Evolutionary conservation across 2,797 vertebrate species (phyloP).

Genomic region (Eleutherodactylus coqui): DNA sequence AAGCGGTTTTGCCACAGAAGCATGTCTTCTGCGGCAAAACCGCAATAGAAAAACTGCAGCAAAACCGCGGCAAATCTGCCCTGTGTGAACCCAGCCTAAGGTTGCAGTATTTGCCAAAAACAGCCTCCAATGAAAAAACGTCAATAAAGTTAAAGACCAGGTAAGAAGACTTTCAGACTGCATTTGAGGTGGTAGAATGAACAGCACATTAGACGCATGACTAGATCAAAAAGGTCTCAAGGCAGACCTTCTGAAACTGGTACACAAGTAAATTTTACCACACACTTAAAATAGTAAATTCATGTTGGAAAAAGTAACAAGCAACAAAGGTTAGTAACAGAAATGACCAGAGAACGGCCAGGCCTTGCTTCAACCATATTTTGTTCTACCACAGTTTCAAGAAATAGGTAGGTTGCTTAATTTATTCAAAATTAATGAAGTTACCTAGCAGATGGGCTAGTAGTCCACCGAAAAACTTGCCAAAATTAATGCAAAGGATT

Average conservation of each 20-base stretch:
- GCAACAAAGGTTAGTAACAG: slow-evolving; percentile 71
- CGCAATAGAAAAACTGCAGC: no score
- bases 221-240: slow-evolving; percentile 55
- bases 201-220: slow-evolving; percentile 57
- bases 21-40: no score
- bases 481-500: background rate
- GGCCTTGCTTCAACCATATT: background rate
- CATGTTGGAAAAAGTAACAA: slow-evolving; percentile 78
- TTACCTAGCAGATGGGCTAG: slow-evolving; percentile 1
- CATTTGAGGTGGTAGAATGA: slow-evolving; percentile 43
- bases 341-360: slow-evolving; percentile 46
- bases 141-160: slow-evolving; percentile 27
- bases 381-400: slow-evolving; percentile 12
- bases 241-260: slow-evolving; percentile 69
- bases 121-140: slow-evolving; percentile 68
- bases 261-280: slow-evolving; percentile 74
- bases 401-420: background rate
- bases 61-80: no score
- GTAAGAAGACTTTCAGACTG: slow-evolving; percentile 60
- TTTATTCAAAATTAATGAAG: background rate
- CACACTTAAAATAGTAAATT: slow-evolving; percentile 75
- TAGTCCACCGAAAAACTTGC: slow-evolving; percentile 4
- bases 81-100: slow-evolving; percentile 75
- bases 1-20: no score
- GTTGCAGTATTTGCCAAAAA: slow-evolving; percentile 72